phyloP scores from a whole-genome alignment of 1,140 invertebrate genomes.

The Drosophila sulfurigaster region DNA sequence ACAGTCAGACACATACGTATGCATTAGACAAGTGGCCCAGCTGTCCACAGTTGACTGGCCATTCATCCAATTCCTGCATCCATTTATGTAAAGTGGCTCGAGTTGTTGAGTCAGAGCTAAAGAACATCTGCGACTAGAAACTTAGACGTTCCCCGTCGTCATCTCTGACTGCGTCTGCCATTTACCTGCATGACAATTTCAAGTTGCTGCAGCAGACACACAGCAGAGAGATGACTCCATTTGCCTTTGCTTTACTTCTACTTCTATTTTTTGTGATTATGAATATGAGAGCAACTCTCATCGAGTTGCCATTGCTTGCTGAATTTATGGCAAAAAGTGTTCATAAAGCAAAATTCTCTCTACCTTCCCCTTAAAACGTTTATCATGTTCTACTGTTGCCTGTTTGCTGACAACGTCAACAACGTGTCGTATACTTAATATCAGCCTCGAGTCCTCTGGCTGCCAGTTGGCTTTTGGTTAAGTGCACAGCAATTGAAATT shows the following conservation, averaged over 20 bases:
- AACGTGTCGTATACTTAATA: constrained; percentile 63
- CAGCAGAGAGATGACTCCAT: constrained; percentile 9
- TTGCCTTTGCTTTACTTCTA: constrained; percentile 1
- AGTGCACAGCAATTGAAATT: constrained; percentile 52
- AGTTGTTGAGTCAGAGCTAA: constrained; percentile 30
- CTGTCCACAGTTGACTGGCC: constrained; percentile 53
- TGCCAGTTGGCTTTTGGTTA: not conserved
- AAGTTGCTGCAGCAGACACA: constrained; percentile 1
- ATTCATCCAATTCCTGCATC: constrained; percentile 52
- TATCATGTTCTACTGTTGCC: constrained; percentile 51
- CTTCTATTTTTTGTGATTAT: constrained; percentile 31
- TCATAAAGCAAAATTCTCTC: not conserved
- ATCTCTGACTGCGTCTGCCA: not conserved
- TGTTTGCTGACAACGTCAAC: constrained; percentile 11
- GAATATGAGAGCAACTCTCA: constrained; percentile 22
- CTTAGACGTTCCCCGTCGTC: not conserved
- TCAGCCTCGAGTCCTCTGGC: not conserved
- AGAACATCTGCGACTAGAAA: constrained; percentile 15
- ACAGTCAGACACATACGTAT: constrained; percentile 1
- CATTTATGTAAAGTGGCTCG: constrained; percentile 53
- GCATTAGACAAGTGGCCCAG: constrained; percentile 46
- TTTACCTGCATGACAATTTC: constrained; percentile 27
- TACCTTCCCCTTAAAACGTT: constrained; percentile 37
- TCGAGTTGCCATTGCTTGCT: not conserved
- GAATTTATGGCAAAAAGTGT: constrained; percentile 15